Evolutionary conservation across 2,113 vertebrate genomes (phyloP), one percentile per base, ranked within the genome.

Genomic region (Corydoras maculifer): DNA sequence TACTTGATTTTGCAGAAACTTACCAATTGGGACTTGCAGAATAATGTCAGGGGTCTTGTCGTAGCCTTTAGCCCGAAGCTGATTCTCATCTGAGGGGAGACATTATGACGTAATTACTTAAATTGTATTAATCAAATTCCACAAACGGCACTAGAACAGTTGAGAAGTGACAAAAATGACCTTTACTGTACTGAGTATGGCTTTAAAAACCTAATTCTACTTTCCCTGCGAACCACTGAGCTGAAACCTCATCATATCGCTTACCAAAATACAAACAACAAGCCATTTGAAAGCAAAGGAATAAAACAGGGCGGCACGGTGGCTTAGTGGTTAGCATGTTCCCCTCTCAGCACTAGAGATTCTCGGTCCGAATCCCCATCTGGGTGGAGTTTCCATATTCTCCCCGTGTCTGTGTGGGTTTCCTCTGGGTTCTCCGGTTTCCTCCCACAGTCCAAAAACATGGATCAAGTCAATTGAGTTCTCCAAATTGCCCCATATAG

Each of bases 31-130:
- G 54, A 98, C 95, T 84, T 98, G 95, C 83, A 99, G 90, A 82
- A 99, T 98, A 67, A 99, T 95, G 75, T 99, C 97, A 73, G 97
- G 97, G 58, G 97, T 99, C 92, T 99, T 99, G 89, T 99, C 97
- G 72, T 99, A 99, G 78, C 97, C 97, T 79, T 94, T 97, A 62
- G 89, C 86, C 85, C 97, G 94, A 77, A 99, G 92, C 77, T 98
- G 94, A 89, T 94, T 97, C 90, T 99, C 97, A 91, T 97, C 97
- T 99, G 76, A 5, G 76, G 0, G 73, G 78, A 82, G 82, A 89
- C 82, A 75, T 73, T 31, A 35, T 50, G 69, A 43, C 4, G 48
- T 30, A 77, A 61, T 67, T 62, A 74, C 57, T 67, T 67, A 62
- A 68, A 74, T 61, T 29, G 6, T 49, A 57, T 29, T 62, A 68